Conservation (phyloP, 2,797 vertebrate species). For the Pseudocheirus occidentalis region DNA sequence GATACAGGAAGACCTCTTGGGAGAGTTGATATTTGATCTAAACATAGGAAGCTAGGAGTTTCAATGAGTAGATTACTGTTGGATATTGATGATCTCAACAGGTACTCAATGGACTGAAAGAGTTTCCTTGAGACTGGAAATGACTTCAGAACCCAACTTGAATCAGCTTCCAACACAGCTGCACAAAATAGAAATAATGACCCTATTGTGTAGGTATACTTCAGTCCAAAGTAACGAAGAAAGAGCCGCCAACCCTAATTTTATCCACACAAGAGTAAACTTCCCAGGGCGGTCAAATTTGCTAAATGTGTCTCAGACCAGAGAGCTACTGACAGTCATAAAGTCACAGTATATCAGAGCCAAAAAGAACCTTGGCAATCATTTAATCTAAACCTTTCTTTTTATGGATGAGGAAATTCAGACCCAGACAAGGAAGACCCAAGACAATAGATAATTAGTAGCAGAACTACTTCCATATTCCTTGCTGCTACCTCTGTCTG, state of each 20-base stretch:
- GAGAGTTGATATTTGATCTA: neutral
- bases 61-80: neutral
- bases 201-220: neutral
- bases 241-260: neutral
- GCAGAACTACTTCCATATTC: neutral
- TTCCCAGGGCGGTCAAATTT: neutral
- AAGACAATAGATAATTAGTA: neutral
- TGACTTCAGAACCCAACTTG: neutral
- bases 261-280: neutral
- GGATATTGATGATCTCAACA: neutral
- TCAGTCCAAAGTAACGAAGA: neutral
- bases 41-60: neutral
- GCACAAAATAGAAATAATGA: neutral
- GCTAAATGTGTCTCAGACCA: neutral
- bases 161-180: neutral
- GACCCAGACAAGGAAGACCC: neutral
- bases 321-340: neutral
- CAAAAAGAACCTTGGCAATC: neutral
- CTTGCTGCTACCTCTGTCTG: neutral
- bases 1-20: neutral
- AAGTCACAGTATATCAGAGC: neutral
- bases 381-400: neutral
- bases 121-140: neutral
- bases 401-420: neutral
- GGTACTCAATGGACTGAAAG: neutral